Evolutionary conservation across 92 coral and sea anemone species (phyloP).

Genomic region (Siderastrea siderea): DNA sequence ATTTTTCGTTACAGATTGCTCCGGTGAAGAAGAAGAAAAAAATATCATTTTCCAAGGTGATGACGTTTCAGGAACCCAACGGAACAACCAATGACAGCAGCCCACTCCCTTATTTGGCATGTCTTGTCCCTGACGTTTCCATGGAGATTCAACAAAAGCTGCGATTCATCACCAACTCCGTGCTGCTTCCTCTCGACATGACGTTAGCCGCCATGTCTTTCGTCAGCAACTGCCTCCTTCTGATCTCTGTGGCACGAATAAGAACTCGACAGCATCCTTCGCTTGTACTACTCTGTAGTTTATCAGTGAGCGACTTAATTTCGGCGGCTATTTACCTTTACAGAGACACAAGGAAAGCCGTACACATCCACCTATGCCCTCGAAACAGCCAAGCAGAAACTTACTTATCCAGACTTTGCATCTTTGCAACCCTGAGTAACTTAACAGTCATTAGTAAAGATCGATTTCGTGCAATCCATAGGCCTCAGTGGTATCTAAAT

Average conservation of each 20-base stretch:
- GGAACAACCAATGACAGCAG: not conserved
- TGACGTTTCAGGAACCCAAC: not conserved
- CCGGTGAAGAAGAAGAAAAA: no score
- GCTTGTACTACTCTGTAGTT: no score
- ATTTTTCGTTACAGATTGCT: no score
- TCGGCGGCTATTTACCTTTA: not conserved
- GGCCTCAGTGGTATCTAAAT: conserved; percentile 4
- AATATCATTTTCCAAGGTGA: no score
- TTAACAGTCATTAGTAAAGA: conserved; percentile 13
- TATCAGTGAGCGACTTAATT: not conserved
- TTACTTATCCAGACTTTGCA: not conserved
- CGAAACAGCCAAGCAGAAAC: not conserved
- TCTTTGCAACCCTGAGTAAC: conserved; percentile 11
- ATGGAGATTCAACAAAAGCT: not conserved
- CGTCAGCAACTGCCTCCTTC: not conserved
- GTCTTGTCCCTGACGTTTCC: not conserved
- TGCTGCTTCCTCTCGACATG: not conserved
- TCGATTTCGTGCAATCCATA: conserved; percentile 10
- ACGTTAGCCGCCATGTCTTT: not conserved
- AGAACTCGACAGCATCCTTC: no score
- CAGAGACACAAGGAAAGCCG: not conserved
- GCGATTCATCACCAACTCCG: not conserved
- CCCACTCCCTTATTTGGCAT: not conserved
- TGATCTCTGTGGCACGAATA: not conserved
- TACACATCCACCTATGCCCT: not conserved